Conservation (phyloP, 2,113 vertebrate genomes). For the Trematocara nigrifrons region DNA sequence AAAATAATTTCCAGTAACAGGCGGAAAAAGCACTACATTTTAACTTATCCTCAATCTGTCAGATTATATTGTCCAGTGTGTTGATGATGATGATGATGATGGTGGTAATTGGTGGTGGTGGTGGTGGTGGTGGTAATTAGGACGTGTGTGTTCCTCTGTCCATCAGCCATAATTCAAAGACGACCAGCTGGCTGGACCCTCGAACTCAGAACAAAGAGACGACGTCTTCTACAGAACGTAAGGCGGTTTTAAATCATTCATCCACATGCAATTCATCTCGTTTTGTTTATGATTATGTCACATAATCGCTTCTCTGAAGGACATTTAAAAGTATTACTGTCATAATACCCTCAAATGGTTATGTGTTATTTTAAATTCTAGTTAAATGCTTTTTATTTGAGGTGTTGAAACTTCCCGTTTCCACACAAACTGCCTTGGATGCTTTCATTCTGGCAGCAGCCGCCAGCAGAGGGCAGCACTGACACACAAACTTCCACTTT, state of each 20-base stretch:
- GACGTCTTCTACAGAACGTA: slow-evolving; percentile 26
- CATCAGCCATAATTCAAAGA: slow-evolving; percentile 70
- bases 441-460: neutral
- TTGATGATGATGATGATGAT: neutral
- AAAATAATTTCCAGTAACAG: accelerated
- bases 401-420: neutral
- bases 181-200: slow-evolving; percentile 66
- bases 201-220: slow-evolving; percentile 56
- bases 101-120: too few species aligned
- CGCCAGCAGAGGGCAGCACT: slow-evolving; percentile 33
- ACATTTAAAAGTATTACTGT: neutral
- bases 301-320: neutral
- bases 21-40: neutral
- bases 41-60: neutral
- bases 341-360: neutral
- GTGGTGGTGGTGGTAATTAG: neutral
- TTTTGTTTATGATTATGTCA: accelerated
- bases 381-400: neutral
- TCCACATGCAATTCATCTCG: neutral
- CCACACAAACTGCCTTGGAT: neutral
- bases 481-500: neutral
- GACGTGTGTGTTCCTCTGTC: neutral
- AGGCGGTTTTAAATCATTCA: neutral
- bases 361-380: accelerated
- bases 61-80: neutral